Evolutionary conservation across 1,140 invertebrate species (phyloP).

Genomic region (Nautilus pompilius): DNA sequence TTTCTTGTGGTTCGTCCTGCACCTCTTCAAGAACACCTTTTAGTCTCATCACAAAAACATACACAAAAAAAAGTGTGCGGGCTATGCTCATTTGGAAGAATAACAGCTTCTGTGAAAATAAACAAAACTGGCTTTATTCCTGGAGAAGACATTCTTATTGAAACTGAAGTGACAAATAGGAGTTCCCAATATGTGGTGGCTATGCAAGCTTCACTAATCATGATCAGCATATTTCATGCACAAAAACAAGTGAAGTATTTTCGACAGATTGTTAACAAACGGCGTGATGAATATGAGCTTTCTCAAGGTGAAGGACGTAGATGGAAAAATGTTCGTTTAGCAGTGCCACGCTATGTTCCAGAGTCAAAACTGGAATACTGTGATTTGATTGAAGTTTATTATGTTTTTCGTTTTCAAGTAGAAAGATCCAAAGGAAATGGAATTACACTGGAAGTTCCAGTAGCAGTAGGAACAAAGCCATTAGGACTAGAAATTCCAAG

Average conservation of each 20-base stretch:
- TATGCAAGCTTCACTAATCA: constrained; percentile 43
- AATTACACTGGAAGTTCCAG: constrained; percentile 31
- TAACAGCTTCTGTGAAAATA: constrained; percentile 26
- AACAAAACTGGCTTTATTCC: constrained; percentile 40
- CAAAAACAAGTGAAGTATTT: constrained; percentile 34
- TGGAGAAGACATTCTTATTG: constrained; percentile 47
- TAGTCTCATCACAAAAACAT: constrained; percentile 11
- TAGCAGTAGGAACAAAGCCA: constrained; percentile 36
- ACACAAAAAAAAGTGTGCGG: constrained; percentile 29
- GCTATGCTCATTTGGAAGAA: constrained; percentile 39
- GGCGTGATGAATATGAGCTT: constrained; percentile 46
- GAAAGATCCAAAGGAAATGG: constrained; percentile 40
- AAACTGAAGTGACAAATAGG: constrained; percentile 43
- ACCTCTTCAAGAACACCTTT: constrained; percentile 18
- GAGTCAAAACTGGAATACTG: constrained; percentile 48
- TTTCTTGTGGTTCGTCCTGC: constrained; percentile 42
- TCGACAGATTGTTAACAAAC: constrained; percentile 50
- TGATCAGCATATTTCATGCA: constrained; percentile 45
- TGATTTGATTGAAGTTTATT: constrained; percentile 51
- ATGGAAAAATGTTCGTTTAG: constrained; percentile 47
- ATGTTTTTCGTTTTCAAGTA: constrained; percentile 46
- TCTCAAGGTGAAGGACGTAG: constrained; percentile 41
- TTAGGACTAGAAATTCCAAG: constrained; percentile 25
- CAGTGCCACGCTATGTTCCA: constrained; percentile 52
- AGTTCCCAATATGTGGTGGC: constrained; percentile 39